Evolutionary conservation across 2,888 invertebrate species (phyloP), one percentile per base, ranked within the genome.

Genomic region (Atrina japonica): DNA sequence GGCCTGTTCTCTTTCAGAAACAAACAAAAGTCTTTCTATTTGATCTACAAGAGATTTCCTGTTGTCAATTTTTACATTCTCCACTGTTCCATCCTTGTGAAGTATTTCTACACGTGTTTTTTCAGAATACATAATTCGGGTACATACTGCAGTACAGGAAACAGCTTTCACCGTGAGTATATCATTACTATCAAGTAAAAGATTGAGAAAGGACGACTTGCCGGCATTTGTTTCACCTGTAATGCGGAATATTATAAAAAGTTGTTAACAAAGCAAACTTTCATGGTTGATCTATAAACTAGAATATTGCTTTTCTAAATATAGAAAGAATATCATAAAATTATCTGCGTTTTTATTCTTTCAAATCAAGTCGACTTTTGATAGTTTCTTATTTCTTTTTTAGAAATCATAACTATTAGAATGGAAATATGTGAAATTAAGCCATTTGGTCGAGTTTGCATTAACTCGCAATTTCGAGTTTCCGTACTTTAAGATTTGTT

Each of bases 171-270:
- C 80, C 1, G 86, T 84, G 40, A 86, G 70, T 1, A 86, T 68
- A 25, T 85, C 81, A 27, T 78, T 73, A 1, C 82, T 83, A 27
- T 86, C 77, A 0, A 88, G 63, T 3, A 72, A 2, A 9, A 87
- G 68, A 61, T 88, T 88, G 14, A 88, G 65, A 11, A 88, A 78
- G 7, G 82, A 82, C 27, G 87, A 85, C 70, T 88, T 88, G 1
- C 88, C 88, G 1, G 87, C 85, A 18, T 83, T 83, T 21, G 88
- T 88, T 68, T 88, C 87, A 7, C 88, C 88, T 88, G 73, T 6
- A 59, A 63, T 23, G n/a, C 5, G 7, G 43, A n/a, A 63, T 30
- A 18, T 47, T 1, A 40, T 14, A 25, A 52, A 16, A 25, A 23
- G 21, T n/a, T n/a, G n/a, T n/a, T n/a, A n/a, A n/a, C n/a, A n/a